Evolutionary conservation across 2,113 vertebrate species (phyloP).

Genomic region (Podarcis muralis): DNA sequence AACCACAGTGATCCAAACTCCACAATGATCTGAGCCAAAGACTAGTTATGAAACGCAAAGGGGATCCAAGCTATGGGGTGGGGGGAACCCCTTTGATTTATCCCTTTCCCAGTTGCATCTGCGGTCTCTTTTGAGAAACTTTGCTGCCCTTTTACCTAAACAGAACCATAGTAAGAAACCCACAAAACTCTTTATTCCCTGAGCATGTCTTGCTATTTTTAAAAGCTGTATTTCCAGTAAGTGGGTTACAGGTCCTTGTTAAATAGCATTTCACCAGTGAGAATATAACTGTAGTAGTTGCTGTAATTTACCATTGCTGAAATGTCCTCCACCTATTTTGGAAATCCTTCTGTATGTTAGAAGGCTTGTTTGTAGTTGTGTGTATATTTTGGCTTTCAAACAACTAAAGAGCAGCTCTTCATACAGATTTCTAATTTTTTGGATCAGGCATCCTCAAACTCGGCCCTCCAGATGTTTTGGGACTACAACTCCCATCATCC

Average conservation of each 20-base stretch:
- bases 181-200: neutral
- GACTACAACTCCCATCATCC: too few relatives aligned
- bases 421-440: constrained; percentile 68
- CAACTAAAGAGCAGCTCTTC: constrained; percentile 55
- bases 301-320: neutral
- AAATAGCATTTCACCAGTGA: neutral
- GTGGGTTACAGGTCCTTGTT: constrained; percentile 25
- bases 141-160: neutral
- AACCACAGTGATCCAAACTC: neutral
- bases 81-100: neutral
- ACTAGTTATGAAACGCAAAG: neutral
- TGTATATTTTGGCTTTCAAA: constrained; percentile 18
- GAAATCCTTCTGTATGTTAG: constrained; percentile 37
- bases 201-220: neutral
- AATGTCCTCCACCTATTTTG: constrained; percentile 17
- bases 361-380: constrained; percentile 47
- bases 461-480: too few relatives aligned
- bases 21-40: neutral
- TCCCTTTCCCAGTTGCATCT: neutral
- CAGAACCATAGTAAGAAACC: neutral
- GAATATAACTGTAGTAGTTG: neutral
- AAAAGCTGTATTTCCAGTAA: neutral
- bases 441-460: too few relatives aligned
- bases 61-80: neutral
- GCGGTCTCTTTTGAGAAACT: neutral